A percentile compares a stretch with the other conserved stretches of the same genome.
Evolutionary conservation across 2,888 invertebrate genomes (phyloP).

Genomic region (Ichneumoninae sp.): DNA sequence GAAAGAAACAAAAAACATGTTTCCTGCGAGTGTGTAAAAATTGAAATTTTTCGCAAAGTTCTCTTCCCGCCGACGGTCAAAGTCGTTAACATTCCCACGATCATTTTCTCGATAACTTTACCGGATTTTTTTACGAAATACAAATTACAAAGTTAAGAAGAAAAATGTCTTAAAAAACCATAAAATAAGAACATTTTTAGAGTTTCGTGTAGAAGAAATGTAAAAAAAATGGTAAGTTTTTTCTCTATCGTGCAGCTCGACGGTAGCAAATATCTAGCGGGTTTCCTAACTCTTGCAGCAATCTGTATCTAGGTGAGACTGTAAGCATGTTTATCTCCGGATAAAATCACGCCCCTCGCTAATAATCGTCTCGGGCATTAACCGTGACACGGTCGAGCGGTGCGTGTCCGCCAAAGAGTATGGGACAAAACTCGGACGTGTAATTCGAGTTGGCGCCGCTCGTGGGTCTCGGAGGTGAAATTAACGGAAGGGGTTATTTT

Average conservation of each 20-base stretch:
- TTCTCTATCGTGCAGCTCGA: background rate
- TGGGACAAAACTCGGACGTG: slow-evolving; percentile 20
- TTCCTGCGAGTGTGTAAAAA: no score
- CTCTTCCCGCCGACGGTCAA: no score
- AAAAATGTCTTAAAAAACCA: no score
- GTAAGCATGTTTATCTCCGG: background rate
- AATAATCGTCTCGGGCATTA: slow-evolving; percentile 20
- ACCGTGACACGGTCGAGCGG: slow-evolving; percentile 19
- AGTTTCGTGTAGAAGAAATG: background rate
- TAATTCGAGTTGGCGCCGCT: slow-evolving; percentile 46
- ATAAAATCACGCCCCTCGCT: slow-evolving; percentile 15
- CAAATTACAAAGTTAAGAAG: no score
- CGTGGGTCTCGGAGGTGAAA: slow-evolving; percentile 39
- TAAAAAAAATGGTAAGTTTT: background rate
- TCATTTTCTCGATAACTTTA: no score
- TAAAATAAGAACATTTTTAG: no score
- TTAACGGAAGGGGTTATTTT: slow-evolving; percentile 9
- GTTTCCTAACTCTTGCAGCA: background rate
- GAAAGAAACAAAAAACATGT: no score
- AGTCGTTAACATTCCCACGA: no score
- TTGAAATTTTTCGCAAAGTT: no score
- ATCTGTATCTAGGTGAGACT: background rate
- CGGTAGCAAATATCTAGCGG: no score
- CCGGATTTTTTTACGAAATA: no score
- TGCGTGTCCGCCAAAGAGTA: slow-evolving; percentile 10